A percentile compares a stretch with the other conserved stretches of the same genome.
Evolutionary conservation across 2,113 vertebrate species (phyloP).

Genomic region (Alligator sinensis): DNA sequence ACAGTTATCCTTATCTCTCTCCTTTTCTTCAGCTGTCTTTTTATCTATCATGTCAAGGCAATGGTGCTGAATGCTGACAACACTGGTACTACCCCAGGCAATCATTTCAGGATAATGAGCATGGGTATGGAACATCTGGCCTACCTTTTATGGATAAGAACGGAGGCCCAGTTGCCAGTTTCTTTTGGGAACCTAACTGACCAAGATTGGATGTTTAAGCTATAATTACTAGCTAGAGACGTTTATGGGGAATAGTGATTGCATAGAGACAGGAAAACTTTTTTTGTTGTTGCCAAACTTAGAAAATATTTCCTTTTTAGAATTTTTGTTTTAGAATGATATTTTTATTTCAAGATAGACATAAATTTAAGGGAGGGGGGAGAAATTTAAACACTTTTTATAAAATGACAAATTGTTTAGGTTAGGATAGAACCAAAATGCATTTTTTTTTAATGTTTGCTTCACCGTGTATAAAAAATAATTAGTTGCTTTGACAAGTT

Average conservation of each 20-base stretch:
- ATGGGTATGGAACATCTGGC: neutral
- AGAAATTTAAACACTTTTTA: no score
- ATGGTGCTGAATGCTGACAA: neutral
- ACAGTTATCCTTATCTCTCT: fast-evolving
- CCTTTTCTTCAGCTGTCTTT: neutral
- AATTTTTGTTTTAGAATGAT: no score
- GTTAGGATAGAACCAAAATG: no score
- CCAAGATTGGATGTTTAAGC: neutral
- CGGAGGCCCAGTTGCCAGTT: neutral
- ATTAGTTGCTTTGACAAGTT: neutral
- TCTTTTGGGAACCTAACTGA: neutral
- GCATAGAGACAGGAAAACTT: neutral
- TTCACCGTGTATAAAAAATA: neutral
- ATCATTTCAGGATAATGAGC: neutral
- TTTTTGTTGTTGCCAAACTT: no score
- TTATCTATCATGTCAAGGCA: neutral
- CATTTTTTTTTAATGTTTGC: neutral
- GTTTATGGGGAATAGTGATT: neutral
- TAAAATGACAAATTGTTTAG: no score
- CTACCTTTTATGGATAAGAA: neutral
- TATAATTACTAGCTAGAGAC: neutral
- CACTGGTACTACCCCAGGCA: neutral
- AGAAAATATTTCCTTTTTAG: no score
- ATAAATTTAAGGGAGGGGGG: no score
- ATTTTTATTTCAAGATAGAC: no score